Base-by-base conservation (phyloP, 2,797 vertebrate species). In the Arnoldichthys spilopterus region DNA sequence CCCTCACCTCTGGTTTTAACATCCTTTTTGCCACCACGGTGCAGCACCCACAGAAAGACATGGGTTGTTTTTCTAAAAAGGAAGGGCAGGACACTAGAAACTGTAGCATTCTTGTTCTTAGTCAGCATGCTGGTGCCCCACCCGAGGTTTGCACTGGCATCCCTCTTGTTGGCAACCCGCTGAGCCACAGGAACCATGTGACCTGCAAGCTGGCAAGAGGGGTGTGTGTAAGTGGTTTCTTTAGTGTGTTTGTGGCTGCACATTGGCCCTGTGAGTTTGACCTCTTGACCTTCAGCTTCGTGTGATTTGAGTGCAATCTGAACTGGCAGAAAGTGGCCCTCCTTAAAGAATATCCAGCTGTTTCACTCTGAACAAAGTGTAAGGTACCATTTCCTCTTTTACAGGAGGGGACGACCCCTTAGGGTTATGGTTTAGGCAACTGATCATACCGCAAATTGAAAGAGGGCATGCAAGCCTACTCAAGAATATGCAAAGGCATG, bases 41-140 rank as follows among this genome's bases (percentile, higher is more conserved):
- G 43, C n/a, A 24, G n/a, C 26, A 22, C 51, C 49, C 30, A 51
- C 7, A 62, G 43, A 58, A 13, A 64, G 18, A 24, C 49, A 9
- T 5, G n/a, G 20, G 71, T 1, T 49, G 28, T 62, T 62, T 62
- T 62, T 18, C 26, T 30, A 0, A 1, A 69, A 45, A 69, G 66
- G 45, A 69, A 51, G 40, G 53, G 74, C 64, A 76, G 40, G 58
- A 40, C 7, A 51, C 7, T 51, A 63, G 61, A 71, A 78, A 72
- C 45, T 53, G 0, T 24, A 28, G 1, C 0, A 5, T 47, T 78
- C 62, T 78, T 68, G 43, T 43, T 78, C 37, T 66, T 62, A 78
- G 77, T 78, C 77, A 78, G 69, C 77, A 66, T 28, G 87, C 28
- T 62, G 32, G 45, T 72, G 58, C 77, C 54, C 56, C 67, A 49